Evolutionary conservation across 2,888 invertebrate genomes (phyloP), one percentile per base, ranked within the genome.

Genomic region (Eupithecia insigniata): DNA sequence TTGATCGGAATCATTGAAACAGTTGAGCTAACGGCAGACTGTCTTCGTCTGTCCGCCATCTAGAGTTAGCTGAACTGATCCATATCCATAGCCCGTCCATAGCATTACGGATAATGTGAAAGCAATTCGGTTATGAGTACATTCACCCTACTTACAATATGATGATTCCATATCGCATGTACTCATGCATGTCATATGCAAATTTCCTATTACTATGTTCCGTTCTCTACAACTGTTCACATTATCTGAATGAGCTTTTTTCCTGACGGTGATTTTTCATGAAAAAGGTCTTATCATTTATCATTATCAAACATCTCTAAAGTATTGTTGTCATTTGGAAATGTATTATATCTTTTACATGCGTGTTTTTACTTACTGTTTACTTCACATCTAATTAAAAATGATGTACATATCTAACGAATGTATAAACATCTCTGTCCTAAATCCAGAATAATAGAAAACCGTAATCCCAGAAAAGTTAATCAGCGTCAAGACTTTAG

Each of bases 101-200:
- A 30, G 30, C 2, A 26, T 55, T 12, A 55, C 2, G 55, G 26
- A 26, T 55, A 34, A 62, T 62, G 10, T 60, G 60, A 62, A 16
- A 30, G 32, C 61, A 26, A 26, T 22, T 55, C 34, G 18, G 66
- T 72, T 69, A 74, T 72, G 70, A 69, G 73, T 60, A 39, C 69
- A 61, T 74, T 76, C 61, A 74, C 70, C 71, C 74, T 65, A 67
- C 66, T 70, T 72, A n/a, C n/a, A n/a, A n/a, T n/a, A 68, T 26
- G 55, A 7, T 58, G 43, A 62, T 69, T 58, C 34, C 65, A 69
- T 66, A 66, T 75, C 26, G 74, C 67, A 69, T 70, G 70, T 74
- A 16, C 62, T 70, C 39, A 39, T 39, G 39, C 39, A 39, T 39
- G 39, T 65, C 55, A 67, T 73, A 75, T 69, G 71, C 14, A 55